A percentile compares a stretch with the other conserved stretches of the same genome.
These are phyloP conservation scores for Leucoraja ocellata DNA, from an alignment of 2,797 vertebrate species.

Conservation along the genomic window DNA sequence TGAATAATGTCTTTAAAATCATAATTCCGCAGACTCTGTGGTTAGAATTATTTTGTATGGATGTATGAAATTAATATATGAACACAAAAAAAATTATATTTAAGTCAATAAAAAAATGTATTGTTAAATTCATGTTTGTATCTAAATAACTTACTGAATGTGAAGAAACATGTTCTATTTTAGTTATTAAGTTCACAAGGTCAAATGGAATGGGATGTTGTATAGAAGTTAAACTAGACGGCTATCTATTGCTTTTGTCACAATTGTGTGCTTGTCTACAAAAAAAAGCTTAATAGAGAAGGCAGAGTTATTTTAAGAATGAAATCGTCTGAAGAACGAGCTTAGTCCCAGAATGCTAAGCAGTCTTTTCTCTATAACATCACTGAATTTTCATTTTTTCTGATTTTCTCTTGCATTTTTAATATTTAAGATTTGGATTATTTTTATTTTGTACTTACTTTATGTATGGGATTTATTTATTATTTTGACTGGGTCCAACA, in stretches of 20 bases:
- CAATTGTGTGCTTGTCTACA: background rate
- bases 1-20: background rate
- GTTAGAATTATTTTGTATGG: background rate
- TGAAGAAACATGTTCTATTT: background rate
- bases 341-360: background rate
- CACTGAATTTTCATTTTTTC: background rate
- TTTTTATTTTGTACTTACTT: background rate
- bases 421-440: background rate
- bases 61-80: background rate
- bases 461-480: background rate
- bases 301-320: background rate
- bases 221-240: background rate
- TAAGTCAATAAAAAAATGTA: no score
- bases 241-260: background rate
- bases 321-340: background rate
- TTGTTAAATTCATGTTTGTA: no score
- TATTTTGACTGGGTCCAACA: background rate
- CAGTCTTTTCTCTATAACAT: background rate
- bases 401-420: background rate
- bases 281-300: background rate
- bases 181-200: background rate
- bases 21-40: background rate
- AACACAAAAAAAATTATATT: no score
- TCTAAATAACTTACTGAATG: background rate
- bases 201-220: background rate